Base-by-base conservation (phyloP, 2,113 vertebrate genomes). In the Dicrurus megarhynchus region DNA sequence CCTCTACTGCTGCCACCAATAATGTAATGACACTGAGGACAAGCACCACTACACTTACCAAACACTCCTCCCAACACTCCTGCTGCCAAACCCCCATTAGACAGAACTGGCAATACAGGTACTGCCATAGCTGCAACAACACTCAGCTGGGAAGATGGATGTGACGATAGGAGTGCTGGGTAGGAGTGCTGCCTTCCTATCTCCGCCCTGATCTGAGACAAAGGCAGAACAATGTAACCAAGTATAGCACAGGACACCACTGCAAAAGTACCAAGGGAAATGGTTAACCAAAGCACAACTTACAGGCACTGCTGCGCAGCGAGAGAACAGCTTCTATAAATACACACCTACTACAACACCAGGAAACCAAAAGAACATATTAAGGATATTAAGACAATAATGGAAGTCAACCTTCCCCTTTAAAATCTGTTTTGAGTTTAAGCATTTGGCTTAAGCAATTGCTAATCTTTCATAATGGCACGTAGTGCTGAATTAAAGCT, bases 81-180 rank as follows among this genome's bases (percentile, higher is more conserved):
- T 35, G 39, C 47, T 71, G 78, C 44, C 32, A 44, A 41, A 32
- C 3, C 33, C 35, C 27, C 19, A 12, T 22, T 41, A 73, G 35
- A 21, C 3, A 79, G 35, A 82, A 22, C 35, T 20, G 32, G 27
- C 57, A 47, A 22, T 3, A 13, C 5, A 42, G 30, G 56, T 21
- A 18, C 85, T 28, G 23, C 52, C 3, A 12, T 2, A 46, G 32
- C 78, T 75, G 63, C 27, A 42, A 18, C 35, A 49, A 21, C 68
- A 16, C 69, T 68, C n/a, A 28, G 24, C 22, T 24, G 32, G 33
- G 57, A 64, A 50, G 65, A 23, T 4, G n/a, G 47, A 18, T 13
- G 24, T 4, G 35, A 3, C 0, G 1, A n/a, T 1, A 60, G 3
- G 3, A 63, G 49, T 0, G 3, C 21, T 1, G 26, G 57, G 24